These are phyloP conservation scores for Myotis daubentonii DNA, from an alignment of 2,797 vertebrate species.

Conservation along the genomic window DNA sequence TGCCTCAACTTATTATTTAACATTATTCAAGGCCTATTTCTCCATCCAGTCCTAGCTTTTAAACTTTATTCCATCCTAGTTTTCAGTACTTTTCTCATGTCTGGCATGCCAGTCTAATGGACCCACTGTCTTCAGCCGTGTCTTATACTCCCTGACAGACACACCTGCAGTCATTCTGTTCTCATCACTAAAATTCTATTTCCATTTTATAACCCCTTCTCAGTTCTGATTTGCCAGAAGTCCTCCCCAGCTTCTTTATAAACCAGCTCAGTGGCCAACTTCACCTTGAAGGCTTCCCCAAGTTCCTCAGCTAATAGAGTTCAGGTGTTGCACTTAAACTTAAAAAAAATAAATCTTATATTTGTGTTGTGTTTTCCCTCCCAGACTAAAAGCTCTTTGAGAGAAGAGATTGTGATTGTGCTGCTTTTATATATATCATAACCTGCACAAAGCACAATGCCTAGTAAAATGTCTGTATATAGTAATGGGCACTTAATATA, in stretches of 20 bases:
- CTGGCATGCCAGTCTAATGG: background rate
- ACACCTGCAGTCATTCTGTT: background rate
- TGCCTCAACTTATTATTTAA: background rate
- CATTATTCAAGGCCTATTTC: background rate
- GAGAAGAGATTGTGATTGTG: background rate
- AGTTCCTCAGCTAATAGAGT: background rate
- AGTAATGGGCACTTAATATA: background rate
- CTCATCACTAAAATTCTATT: background rate
- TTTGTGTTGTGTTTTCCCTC: background rate
- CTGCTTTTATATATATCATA: background rate
- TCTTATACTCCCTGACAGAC: background rate
- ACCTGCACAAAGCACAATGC: background rate
- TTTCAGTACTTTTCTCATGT: background rate
- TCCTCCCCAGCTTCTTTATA: background rate
- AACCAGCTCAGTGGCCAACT: background rate
- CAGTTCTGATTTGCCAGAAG: background rate
- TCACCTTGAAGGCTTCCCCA: background rate
- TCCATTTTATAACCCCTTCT: background rate
- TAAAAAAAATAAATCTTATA: background rate
- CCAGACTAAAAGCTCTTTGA: background rate
- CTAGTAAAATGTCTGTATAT: background rate
- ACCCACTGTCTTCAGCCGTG: background rate
- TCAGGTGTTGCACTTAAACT: background rate
- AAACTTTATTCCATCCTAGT: background rate
- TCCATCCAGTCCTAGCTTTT: background rate